Evolutionary conservation across 2,888 invertebrate genomes (phyloP).

Genomic region (Nyleta sp.): DNA sequence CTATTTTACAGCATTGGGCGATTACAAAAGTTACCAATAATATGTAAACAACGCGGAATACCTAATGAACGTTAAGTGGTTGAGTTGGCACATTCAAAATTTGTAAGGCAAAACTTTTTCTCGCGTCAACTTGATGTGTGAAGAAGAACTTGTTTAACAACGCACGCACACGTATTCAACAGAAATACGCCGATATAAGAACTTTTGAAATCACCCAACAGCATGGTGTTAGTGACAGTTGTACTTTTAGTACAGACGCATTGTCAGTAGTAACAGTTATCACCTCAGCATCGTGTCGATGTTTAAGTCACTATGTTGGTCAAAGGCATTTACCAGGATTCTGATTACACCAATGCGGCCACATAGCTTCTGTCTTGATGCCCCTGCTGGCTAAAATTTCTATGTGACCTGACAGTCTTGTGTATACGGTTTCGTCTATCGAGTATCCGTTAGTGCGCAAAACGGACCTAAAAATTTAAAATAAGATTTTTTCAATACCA

Average conservation of each 20-base stretch:
- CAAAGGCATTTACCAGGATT: conserved; percentile 89
- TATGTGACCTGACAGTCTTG: conserved; percentile 87
- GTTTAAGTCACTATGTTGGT: conserved; percentile 72
- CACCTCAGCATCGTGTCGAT: conserved; percentile 5
- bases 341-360: conserved; percentile 91
- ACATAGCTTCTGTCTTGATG: conserved; percentile 87
- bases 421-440: conserved; percentile 87
- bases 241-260: conserved; percentile 55
- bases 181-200: conserved; percentile 14
- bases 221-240: conserved; percentile 29
- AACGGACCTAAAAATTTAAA: conserved; percentile 82
- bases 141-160: conserved; percentile 25
- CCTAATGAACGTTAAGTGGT: conserved; percentile 15
- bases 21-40: conserved; percentile 26
- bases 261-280: conserved; percentile 33
- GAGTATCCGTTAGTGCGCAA: conserved; percentile 81
- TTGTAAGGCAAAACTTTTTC: conserved; percentile 27
- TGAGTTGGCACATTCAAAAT: conserved; percentile 46
- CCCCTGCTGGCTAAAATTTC: conserved; percentile 86
- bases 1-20: conserved; percentile 14
- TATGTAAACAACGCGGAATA: conserved; percentile 1
- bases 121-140: conserved; percentile 1
- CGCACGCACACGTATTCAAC: not conserved
- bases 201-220: conserved; percentile 51
- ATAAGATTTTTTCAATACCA: not conserved